These are phyloP conservation scores for Xenentodon cancila DNA, from an alignment of 2,797 vertebrate species.

Conservation along the genomic window DNA sequence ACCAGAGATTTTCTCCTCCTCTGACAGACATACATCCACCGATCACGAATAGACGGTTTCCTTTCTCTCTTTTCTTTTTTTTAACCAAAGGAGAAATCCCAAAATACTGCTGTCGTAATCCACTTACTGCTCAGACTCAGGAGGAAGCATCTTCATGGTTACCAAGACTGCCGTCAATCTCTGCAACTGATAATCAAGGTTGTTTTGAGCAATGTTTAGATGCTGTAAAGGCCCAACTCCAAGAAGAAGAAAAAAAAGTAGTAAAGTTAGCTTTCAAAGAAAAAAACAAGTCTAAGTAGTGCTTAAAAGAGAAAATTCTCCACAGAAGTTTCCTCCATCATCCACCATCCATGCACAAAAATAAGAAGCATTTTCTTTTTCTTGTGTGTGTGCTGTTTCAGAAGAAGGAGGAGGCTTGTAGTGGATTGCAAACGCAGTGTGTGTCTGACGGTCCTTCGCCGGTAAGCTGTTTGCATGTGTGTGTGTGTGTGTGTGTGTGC, in stretches of 20 bases:
- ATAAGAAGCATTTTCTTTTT: slow-evolving; percentile 23
- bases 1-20: slow-evolving; percentile 54
- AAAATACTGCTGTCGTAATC: slow-evolving; percentile 73
- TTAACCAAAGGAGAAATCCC: slow-evolving; percentile 68
- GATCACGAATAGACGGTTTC: slow-evolving; percentile 35
- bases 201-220: slow-evolving; percentile 54
- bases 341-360: slow-evolving; percentile 46
- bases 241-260: slow-evolving; percentile 11
- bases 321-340: slow-evolving; percentile 59
- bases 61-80: slow-evolving; percentile 15
- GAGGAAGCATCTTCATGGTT: slow-evolving; percentile 51
- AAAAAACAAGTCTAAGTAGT: slow-evolving; percentile 35
- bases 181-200: slow-evolving; percentile 51
- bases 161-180: slow-evolving; percentile 50
- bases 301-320: slow-evolving; percentile 44
- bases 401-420: slow-evolving; percentile 6
- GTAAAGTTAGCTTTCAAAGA: slow-evolving; percentile 44
- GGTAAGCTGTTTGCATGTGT: slow-evolving; percentile 39
- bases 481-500: slow-evolving; percentile 19
- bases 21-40: slow-evolving; percentile 71
- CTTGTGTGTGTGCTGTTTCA: slow-evolving; percentile 30
- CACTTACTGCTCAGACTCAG: slow-evolving; percentile 64
- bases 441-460: slow-evolving; percentile 34
- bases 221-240: slow-evolving; percentile 53
- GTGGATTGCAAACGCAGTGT: slow-evolving; percentile 45